Percentiles rank a stretch among this genome's conserved stretches.
phyloP scores from a whole-genome alignment of 23 tunicate species.

The Botrylloides violaceus region DNA sequence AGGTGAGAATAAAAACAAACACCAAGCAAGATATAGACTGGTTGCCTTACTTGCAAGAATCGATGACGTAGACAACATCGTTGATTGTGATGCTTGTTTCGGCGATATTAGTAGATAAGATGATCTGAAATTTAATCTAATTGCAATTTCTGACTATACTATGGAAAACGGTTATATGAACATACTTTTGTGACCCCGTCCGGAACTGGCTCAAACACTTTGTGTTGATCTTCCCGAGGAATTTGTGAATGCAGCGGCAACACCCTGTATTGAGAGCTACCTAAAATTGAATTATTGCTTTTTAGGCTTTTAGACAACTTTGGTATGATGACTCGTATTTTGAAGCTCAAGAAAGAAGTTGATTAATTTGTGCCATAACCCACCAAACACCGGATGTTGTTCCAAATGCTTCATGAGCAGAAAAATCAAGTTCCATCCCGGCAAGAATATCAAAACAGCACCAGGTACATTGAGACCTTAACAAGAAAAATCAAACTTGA shows the following conservation, averaged over 20 bases:
- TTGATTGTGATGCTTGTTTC: constrained; percentile 93
- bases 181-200: constrained; percentile 77
- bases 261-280: constrained; percentile 55
- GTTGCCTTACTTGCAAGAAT: constrained; percentile 83
- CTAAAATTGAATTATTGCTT: no score
- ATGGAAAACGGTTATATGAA: background rate
- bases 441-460: constrained; percentile 79
- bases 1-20: background rate
- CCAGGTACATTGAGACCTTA: constrained; percentile 68
- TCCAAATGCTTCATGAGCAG: constrained; percentile 75
- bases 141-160: background rate
- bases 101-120: constrained; percentile 90
- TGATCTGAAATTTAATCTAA: constrained; percentile 39
- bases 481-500: no score
- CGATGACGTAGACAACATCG: constrained; percentile 89
- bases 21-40: background rate
- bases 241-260: constrained; percentile 94
- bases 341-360: background rate
- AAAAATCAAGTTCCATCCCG: constrained; percentile 92
- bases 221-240: constrained; percentile 93
- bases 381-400: constrained; percentile 86
- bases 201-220: constrained; percentile 74
- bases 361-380: background rate
- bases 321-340: no score
- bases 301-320: no score